Base-by-base conservation (phyloP, 2,113 vertebrate species). In the Epinephelus cyanopodus region DNA sequence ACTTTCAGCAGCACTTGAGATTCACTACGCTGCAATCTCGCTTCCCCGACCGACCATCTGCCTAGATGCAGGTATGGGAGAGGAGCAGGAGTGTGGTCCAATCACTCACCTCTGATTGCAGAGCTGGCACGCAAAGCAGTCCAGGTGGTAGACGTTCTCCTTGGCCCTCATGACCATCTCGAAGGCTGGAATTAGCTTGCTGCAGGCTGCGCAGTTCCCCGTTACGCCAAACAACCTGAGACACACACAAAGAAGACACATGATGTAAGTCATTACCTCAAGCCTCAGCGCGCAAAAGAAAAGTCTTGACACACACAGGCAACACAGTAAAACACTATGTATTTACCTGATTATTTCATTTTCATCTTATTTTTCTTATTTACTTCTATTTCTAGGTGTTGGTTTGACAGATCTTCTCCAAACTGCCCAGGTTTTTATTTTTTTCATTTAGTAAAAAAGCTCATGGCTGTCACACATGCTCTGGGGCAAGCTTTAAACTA, bases 151-250 rank as follows among this genome's bases (percentile, higher is more conserved):
- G 89, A 99, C 98, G 13, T 99, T 99, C 92, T 99, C 98, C 95
- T 99, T 99, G 72, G 98, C 98, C 27, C 98, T 96, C 98, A 99
- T 99, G 84, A 99, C 98, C 98, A 99, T 99, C 95, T 99, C 98
- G 79, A 99, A 99, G 86, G 98, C 98, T 23, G 98, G 98, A 83
- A 99, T 99, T 82, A 99, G 97, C 90, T 99, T 99, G 91, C 97
- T 99, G 92, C 98, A 99, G 83, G 98, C 98, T 6, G 98, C 98
- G 4, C 98, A 99, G 94, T 99, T 99, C 81, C 98, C 98, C 1
- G 98, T 99, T 52, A 99, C 98, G 0, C 98, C 98, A 21, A 99
- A 99, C 91, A 99, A 97, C 96, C 98, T 99, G 92, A 29, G 9
- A n/a, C 6, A 79, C 12, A 77, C 10, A 75, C 5, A 65, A 33